Conservation (phyloP, 2,888 invertebrate genomes). For the Pyrochroa serraticornis region DNA sequence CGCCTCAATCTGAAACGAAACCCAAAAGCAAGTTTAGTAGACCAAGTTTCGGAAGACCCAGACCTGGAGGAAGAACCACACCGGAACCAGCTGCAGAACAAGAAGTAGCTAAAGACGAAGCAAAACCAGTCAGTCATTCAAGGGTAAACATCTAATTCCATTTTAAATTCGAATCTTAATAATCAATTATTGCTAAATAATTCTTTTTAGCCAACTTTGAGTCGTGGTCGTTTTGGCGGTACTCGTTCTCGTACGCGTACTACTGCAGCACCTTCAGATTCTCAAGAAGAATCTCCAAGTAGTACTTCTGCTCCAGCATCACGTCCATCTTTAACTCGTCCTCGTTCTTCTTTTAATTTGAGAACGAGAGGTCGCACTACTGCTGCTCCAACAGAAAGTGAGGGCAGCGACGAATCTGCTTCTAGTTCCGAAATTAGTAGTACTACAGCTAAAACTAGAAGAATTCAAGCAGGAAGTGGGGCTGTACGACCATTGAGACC, state of each 20-base stretch:
- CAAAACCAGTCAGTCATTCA: slow-evolving; percentile 52
- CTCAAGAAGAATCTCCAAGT: slow-evolving; percentile 56
- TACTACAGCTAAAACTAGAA: slow-evolving; percentile 51
- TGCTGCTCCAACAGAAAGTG: slow-evolving; percentile 47
- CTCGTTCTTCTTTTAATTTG: slow-evolving; percentile 58
- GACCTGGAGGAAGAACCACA: slow-evolving; percentile 52
- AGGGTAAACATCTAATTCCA: slow-evolving; percentile 38
- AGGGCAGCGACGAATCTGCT: slow-evolving; percentile 32
- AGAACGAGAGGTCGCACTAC: slow-evolving; percentile 51
- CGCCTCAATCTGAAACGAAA: slow-evolving; percentile 58
- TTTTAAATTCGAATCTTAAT: neutral
- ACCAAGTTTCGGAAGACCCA: slow-evolving; percentile 60
- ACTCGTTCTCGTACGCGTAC: slow-evolving; percentile 49
- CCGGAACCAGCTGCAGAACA: slow-evolving; percentile 51
- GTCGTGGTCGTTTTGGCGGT: slow-evolving; percentile 50
- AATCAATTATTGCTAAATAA: neutral
- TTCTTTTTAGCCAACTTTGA: slow-evolving; percentile 43
- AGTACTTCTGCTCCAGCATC: slow-evolving; percentile 44
- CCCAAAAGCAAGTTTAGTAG: slow-evolving; percentile 57
- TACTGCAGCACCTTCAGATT: slow-evolving; percentile 57
- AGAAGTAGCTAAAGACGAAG: slow-evolving; percentile 55
- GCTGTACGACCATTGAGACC: slow-evolving; percentile 68
- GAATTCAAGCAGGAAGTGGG: slow-evolving; percentile 51
- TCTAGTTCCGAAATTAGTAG: slow-evolving; percentile 23
- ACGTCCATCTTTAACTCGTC: slow-evolving; percentile 56